Evolutionary conservation across 2,797 vertebrate genomes (phyloP), one percentile per base, ranked within the genome.

Genomic region (Petrocephalus sullivani): DNA sequence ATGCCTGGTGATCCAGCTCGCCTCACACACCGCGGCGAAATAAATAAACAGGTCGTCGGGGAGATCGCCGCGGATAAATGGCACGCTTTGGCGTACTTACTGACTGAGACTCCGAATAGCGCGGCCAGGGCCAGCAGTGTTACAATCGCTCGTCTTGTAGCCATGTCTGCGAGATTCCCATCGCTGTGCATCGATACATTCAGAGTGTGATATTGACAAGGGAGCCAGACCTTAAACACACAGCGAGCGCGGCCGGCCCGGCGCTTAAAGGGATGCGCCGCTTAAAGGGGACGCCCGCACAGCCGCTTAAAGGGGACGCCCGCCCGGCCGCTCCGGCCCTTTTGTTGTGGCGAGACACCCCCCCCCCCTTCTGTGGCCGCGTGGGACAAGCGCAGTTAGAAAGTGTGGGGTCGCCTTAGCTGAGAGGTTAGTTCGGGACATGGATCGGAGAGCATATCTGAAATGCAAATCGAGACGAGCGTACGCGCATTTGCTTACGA

Each of bases 81-180:
- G 9, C 8, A 61, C 87, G 57, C 9, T 7, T 3, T 37, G n/a
- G 28, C 56, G 14, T 4, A 88, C 95, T 94, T 89, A 96, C 96
- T 95, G 21, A 93, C 85, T 56, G 92, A 90, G 87, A 16, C 84
- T 91, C 88, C 53, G 89, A 90, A 93, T 82, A 94, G 87, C 56
- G 92, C 91, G 8, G 87, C 49, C 5, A 94, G 91, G 12, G 91
- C 81, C 2, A 94, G 46, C 86, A 91, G 88, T 21, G 92, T 88
- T 9, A 94, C 88, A 88, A 90, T 81, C 2, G 93, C 90, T 89
- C 89, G 87, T 19, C 91, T 87, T 89, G 92, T 92, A 91, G 93
- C 94, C 96, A 96, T 96, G 91, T 88, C 94, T 93, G 90, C 91
- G 90, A 41, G 88, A 94, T 67, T 92, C 91, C 90, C 92, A 90